These are phyloP conservation scores for Drosophila santomea DNA, from an alignment of 1,140 invertebrate genomes.

Conservation along the genomic window DNA sequence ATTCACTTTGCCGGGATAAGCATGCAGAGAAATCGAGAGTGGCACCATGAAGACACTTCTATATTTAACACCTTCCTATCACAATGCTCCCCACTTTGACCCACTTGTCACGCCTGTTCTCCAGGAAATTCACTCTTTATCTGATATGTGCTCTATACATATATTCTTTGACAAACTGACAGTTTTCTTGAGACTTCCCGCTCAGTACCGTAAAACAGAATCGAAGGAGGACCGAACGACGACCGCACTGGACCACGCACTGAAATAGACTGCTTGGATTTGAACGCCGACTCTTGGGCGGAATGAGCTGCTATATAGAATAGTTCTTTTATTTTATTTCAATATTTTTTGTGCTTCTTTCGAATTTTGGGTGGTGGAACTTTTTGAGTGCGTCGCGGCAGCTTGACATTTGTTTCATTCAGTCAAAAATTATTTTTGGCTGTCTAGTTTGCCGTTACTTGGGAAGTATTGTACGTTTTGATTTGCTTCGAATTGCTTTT, in stretches of 20 bases:
- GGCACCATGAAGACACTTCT: constrained; percentile 41
- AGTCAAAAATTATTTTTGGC: constrained; percentile 55
- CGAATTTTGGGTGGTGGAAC: constrained; percentile 18
- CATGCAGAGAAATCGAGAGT: neutral
- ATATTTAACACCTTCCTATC: constrained; percentile 38
- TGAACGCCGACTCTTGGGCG: constrained; percentile 33
- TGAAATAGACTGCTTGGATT: constrained; percentile 75
- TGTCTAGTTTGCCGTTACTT: constrained; percentile 23
- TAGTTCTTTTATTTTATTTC: constrained; percentile 44
- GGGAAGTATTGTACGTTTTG: constrained; percentile 7
- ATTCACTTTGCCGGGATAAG: constrained; percentile 51
- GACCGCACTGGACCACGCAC: constrained; percentile 82
- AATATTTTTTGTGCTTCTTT: constrained; percentile 24
- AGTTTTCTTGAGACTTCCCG: constrained; percentile 35
- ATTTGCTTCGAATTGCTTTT: neutral
- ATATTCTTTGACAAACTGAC: constrained; percentile 68
- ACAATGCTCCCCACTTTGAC: constrained; percentile 50
- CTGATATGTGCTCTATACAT: constrained; percentile 32
- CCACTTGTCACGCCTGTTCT: constrained; percentile 54
- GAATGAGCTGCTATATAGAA: constrained; percentile 18
- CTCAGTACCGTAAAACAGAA: constrained; percentile 15
- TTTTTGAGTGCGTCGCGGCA: constrained; percentile 31
- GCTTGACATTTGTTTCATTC: constrained; percentile 57
- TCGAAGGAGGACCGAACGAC: constrained; percentile 18
- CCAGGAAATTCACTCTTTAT: constrained; percentile 45